These are phyloP conservation scores for Hypsopygia costalis DNA, from an alignment of 2,888 invertebrate genomes.

Conservation along the genomic window DNA sequence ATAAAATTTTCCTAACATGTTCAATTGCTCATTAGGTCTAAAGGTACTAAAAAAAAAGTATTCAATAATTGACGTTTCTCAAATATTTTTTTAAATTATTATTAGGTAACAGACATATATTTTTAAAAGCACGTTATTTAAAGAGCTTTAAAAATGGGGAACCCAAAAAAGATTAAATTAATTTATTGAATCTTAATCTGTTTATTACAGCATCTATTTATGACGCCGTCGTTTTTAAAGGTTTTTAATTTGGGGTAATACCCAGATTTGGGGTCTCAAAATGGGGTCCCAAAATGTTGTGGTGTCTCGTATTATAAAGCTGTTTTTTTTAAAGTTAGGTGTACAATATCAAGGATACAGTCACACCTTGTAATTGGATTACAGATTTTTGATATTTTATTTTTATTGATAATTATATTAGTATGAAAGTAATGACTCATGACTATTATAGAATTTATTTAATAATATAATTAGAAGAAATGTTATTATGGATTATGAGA, in stretches of 20 bases:
- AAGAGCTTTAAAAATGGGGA: not conserved
- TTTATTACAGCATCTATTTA: slow-evolving; percentile 5
- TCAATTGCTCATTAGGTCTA: too few species aligned
- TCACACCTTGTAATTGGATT: slow-evolving; percentile 5
- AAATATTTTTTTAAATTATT: too few species aligned
- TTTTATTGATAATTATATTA: slow-evolving; percentile 8
- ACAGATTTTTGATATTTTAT: slow-evolving; percentile 6
- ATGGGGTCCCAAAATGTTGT: slow-evolving; percentile 5
- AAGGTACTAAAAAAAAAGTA: too few species aligned
- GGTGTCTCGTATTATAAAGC: slow-evolving; percentile 8
- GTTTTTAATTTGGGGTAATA: slow-evolving; percentile 6
- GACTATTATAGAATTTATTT: too few species aligned
- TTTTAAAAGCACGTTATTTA: too few species aligned
- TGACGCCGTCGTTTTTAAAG: slow-evolving; percentile 2
- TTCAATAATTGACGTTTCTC: too few species aligned
- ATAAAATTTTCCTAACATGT: too few species aligned
- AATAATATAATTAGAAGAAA: too few species aligned
- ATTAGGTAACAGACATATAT: not conserved
- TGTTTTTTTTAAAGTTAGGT: not conserved
- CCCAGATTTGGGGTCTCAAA: slow-evolving; percentile 1
- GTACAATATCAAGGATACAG: not conserved
- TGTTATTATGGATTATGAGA: too few species aligned
- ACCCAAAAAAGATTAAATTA: too few species aligned
- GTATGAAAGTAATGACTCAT: too few species aligned
- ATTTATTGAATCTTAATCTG: not conserved